Base-by-base conservation (phyloP, 1,140 invertebrate genomes). In the Drosophila ohnishii region DNA sequence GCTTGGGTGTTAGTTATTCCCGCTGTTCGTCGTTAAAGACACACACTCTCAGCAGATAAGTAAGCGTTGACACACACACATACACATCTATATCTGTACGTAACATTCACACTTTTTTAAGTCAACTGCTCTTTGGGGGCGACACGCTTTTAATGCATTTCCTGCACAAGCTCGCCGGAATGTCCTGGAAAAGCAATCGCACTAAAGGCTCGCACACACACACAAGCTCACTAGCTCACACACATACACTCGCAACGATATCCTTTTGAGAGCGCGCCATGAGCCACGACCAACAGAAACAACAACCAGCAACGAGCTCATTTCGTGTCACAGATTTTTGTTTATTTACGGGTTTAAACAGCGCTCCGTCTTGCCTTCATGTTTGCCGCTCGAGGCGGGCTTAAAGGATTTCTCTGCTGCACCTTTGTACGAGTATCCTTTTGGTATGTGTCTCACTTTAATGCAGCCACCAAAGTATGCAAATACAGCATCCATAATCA, bases 261-360 rank as follows among this genome's bases (percentile, higher is more conserved):
- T 76, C 73, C 73, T 76, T 76, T 76, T 42, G 72, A 67, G 53
- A 69, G 72, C 56, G 34, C 28, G 14, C 40, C 40, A 51, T 22
- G 16, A 34, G n/a, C 44, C 47, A 56, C 47, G 30, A 53, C 50
- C 48, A 51, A 51, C 25, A 48, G 25, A 28, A 48, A 48, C 48
- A 45, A 53, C 48, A 69, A 58, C 60, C 34, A 39, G 63, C 63
- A 70, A 75, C 61, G 63, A 75, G 75, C 66, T 80, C 78, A 80
- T 80, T 80, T 76, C 72, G 55, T 84, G 80, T 84, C 72, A 84
- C 80, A 72, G 80, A 75, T 77, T 81, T 62, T 70, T 75, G 80
- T 83, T 83, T 83, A 83, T 82, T 76, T 71, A 83, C 70, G 57
- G 64, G 53, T 63, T 83, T 64, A 75, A 82, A 59, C 50, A 32